Base-by-base conservation (phyloP, 64 coral and sea anemone genomes). In the Astreopora myriophthalma region DNA sequence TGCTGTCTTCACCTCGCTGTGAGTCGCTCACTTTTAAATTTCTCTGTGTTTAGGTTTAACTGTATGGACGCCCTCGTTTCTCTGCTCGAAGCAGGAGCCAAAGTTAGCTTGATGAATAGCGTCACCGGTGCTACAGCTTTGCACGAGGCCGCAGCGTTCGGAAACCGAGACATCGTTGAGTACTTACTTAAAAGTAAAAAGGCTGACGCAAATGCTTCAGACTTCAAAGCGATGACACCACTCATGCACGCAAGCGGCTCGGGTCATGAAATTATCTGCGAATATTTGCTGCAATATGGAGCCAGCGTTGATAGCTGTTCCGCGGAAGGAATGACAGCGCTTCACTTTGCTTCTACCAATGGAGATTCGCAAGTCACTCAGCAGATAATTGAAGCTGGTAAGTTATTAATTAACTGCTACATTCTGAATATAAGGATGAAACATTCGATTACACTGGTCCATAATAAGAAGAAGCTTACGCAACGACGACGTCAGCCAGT, bases 91-190 rank as follows among this genome's bases (percentile, higher is more conserved):
- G 52, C 64, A 74, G 92, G 92, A 1, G 85, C 92, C 19, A 71
- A 82, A 22, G 75, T 71, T 25, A 37, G 61, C 24, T 23, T 16
- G 17, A 82, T 46, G 17, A 70, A 40, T 12, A 74, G 65, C 58
- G 48, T 82, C 3, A 73, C 70, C 8, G 92, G 92, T 1, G 71
- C 48, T 1, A 94, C 92, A 0, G 48, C 92, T 44, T 62, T 94
- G 19, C 85, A 94, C 51, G 68, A 82, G 13, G 92, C 92, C 33
- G 92, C 92, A 25, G 55, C 75, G 34, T 94, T 94, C 71, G 85
- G 92, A 27, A 88, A 94, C 46, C 79, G 78, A 38, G 62, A 55
- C 29, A 74, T 94, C 13, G 85, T 73, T 0, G 85, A 88, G 13
- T 32, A 73, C 1, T 52, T 94, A n/a, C 48, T 85, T 7, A 37